These are phyloP conservation scores for Armadillidium nasatum DNA, from an alignment of 1,140 invertebrate species.

Conservation along the genomic window DNA sequence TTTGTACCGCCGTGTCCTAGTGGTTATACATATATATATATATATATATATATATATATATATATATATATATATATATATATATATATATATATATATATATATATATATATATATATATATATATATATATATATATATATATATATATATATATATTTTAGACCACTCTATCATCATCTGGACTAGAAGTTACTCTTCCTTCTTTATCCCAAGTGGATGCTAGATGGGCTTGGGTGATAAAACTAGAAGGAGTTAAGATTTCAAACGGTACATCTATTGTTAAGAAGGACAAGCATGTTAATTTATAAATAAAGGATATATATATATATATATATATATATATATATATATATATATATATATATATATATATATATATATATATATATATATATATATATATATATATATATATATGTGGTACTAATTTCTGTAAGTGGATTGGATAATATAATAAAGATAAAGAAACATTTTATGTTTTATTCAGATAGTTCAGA, in stretches of 20 bases:
- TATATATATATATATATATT: slow-evolving; percentile 9
- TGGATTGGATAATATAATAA: not conserved
- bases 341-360: slow-evolving; percentile 4
- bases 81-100: no score
- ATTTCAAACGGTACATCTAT: no score
- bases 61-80: no score
- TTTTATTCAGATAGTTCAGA: no score
- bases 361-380: slow-evolving; percentile 9
- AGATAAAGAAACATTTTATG: no score
- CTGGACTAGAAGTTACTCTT: no score
- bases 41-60: no score
- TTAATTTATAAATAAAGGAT: no score
- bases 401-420: slow-evolving; percentile 6
- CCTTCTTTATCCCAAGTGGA: not conserved
- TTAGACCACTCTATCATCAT: not conserved
- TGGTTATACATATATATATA: no score
- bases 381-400: slow-evolving; percentile 7
- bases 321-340: not conserved
- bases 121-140: not conserved
- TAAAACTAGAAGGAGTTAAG: slow-evolving; percentile 18
- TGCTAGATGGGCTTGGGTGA: slow-evolving; percentile 32
- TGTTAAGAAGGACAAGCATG: no score
- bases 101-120: no score
- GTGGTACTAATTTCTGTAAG: not conserved
- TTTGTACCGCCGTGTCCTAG: no score